Evolutionary conservation across 2,797 vertebrate species (phyloP).

Genomic region (Prunella strophiata): DNA sequence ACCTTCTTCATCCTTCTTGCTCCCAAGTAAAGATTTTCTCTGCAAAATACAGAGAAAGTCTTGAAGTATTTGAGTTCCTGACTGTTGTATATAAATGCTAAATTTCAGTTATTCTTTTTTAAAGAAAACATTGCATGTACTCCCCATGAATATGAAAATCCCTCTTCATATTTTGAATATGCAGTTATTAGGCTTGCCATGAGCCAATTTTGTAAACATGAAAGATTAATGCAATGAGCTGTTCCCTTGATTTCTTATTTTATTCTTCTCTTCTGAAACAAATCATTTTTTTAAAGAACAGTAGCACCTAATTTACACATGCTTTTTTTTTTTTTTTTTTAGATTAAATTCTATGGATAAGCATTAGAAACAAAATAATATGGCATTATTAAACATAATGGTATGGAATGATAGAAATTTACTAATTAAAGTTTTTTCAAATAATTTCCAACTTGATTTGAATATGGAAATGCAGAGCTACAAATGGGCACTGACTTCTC

Average conservation of each 20-base stretch:
- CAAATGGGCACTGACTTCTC: not conserved
- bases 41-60: not conserved
- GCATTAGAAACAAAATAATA: not conserved
- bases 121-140: not conserved
- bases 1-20: not conserved
- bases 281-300: not conserved
- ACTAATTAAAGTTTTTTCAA: not conserved
- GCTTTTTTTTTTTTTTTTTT: not conserved
- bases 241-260: not conserved
- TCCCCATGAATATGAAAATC: not conserved
- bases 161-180: not conserved
- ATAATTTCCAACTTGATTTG: not conserved
- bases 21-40: not conserved
- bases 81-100: not conserved
- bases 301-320: accelerated
- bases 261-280: not conserved
- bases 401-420: not conserved
- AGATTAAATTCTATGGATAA: not conserved
- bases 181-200: not conserved
- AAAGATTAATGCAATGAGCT: not conserved
- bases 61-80: not conserved
- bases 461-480: not conserved
- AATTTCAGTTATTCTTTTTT: not conserved
- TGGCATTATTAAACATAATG: not conserved
- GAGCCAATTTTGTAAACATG: not conserved